Evolutionary conservation across 2,113 vertebrate species (phyloP).

Genomic region (Labrus mixtus): DNA sequence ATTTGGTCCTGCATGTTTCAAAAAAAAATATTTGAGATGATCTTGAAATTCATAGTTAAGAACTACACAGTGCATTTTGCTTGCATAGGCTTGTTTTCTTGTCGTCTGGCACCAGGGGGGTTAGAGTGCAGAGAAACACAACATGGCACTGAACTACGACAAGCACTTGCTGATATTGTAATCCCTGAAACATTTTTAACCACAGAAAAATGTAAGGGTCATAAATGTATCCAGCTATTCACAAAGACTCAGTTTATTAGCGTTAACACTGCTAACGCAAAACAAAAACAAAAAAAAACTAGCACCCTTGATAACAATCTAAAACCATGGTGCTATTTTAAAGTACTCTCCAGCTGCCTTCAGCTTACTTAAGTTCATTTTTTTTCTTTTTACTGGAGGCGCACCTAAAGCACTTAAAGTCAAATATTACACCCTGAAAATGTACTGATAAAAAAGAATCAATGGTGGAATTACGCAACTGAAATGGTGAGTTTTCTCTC

Average conservation of each 20-base stretch:
- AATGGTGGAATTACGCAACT: background rate
- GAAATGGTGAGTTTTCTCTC: background rate
- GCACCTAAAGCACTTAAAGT: too few species aligned
- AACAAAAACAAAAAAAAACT: too few species aligned
- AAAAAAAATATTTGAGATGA: slow-evolving; percentile 16
- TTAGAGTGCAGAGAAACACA: background rate
- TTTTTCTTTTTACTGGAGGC: too few species aligned
- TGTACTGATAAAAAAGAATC: background rate
- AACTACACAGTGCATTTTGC: slow-evolving; percentile 5
- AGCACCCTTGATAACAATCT: background rate
- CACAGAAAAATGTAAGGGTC: background rate
- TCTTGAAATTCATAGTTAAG: background rate
- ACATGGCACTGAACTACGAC: background rate
- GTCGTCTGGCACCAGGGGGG: background rate
- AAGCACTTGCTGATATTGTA: background rate
- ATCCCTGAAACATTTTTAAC: background rate
- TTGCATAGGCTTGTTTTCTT: background rate
- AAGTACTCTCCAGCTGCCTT: background rate
- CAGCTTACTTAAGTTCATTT: background rate
- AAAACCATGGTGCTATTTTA: background rate
- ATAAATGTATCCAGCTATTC: background rate
- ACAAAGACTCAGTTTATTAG: background rate
- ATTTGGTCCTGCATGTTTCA: slow-evolving; percentile 23
- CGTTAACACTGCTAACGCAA: background rate
- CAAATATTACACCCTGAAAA: too few species aligned